Percentiles rank a stretch among this genome's conserved stretches.
These are phyloP conservation scores for Gallinago solitaria DNA, from an alignment of 2,797 vertebrate genomes.

Conservation along the genomic window DNA sequence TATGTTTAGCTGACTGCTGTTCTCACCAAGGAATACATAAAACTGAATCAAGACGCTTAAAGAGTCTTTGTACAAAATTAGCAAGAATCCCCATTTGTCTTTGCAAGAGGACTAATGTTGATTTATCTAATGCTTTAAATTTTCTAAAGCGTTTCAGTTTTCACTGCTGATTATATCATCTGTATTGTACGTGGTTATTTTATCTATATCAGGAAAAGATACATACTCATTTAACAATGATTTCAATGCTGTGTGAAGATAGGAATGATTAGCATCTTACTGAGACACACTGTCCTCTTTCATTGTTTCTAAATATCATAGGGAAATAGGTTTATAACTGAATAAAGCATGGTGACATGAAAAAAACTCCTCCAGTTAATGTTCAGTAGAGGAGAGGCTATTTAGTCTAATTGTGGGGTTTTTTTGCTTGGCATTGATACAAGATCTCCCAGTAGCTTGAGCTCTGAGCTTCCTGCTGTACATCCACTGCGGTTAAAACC, in stretches of 20 bases:
- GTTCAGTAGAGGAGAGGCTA: background rate
- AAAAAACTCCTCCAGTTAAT: background rate
- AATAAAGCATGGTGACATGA: background rate
- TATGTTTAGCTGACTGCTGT: background rate
- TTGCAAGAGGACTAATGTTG: background rate
- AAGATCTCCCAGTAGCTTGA: background rate
- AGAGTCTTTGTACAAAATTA: background rate
- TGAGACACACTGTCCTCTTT: background rate
- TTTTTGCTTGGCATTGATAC: background rate
- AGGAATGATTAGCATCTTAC: background rate
- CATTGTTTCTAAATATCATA: background rate
- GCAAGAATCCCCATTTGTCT: background rate
- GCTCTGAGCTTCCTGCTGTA: background rate
- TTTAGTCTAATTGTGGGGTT: background rate
- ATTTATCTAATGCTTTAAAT: background rate
- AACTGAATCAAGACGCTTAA: background rate
- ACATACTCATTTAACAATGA: background rate
- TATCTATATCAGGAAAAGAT: background rate
- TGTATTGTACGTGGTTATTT: background rate
- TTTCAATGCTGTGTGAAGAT: background rate
- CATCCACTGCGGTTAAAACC: background rate
- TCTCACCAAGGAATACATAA: conserved; percentile 10
- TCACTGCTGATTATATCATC: background rate
- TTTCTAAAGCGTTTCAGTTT: background rate
- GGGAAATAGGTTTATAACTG: background rate